A percentile compares a stretch with the other conserved stretches of the same genome.
phyloP scores from a whole-genome alignment of 2,113 vertebrate genomes.

The Pantherophis guttatus region DNA sequence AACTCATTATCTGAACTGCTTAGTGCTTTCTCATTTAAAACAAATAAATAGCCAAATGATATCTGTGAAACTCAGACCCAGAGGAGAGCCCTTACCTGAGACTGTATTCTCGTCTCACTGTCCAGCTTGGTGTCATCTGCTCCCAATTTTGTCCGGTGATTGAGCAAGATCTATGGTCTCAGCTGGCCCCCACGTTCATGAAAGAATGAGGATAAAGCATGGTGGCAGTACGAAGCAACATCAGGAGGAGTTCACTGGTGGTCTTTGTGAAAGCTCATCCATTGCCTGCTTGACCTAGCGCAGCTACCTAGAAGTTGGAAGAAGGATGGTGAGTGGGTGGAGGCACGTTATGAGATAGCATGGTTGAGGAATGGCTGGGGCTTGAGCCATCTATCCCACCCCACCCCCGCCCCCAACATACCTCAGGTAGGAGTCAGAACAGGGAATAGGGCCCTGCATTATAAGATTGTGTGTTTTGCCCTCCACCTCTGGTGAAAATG shows the following conservation, averaged over 20 bases:
- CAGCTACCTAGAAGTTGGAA: background rate
- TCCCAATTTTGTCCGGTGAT: background rate
- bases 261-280: background rate
- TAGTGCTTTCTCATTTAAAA: background rate
- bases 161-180: background rate
- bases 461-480: background rate
- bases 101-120: background rate
- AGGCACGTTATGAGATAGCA: background rate
- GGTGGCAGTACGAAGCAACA: background rate
- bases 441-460: background rate
- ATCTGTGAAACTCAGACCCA: background rate
- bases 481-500: background rate
- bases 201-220: background rate
- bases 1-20: background rate
- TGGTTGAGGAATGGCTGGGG: background rate
- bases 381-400: background rate
- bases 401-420: background rate
- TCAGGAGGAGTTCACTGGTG: background rate
- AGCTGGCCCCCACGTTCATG: background rate
- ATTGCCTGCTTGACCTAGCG: background rate
- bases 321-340: background rate
- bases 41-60: background rate
- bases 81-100: background rate
- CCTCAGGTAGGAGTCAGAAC: background rate
- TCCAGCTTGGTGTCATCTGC: background rate